Base-by-base conservation (phyloP, 2,797 vertebrate genomes). In the Dendrocincla fuliginosa region DNA sequence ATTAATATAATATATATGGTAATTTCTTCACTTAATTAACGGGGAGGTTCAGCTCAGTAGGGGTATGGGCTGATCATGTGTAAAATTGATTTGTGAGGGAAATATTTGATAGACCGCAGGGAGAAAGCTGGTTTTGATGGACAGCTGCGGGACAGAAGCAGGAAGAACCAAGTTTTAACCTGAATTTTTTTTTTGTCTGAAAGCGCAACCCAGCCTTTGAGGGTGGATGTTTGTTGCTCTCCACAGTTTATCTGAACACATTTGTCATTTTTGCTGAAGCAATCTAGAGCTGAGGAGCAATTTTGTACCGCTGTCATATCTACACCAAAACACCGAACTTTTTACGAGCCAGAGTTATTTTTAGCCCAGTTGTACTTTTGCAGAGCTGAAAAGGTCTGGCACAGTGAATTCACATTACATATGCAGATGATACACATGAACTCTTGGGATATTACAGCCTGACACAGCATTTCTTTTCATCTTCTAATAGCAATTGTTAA, bases 1-100 rank as follows among this genome's bases (percentile, higher is more conserved):
- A 99, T 99, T 99, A 99, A 99, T 99, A 99, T 99, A 99, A 99
- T 99, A 99, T 99, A 99, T 99, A 99, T 99, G 99, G 99, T 99
- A 99, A 99, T 99, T 99, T 99, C 99, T 99, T 98, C 99, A 99
- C 99, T 99, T 99, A 99, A 99, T 99, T 99, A 99, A 99, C 98
- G 98, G 99, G 98, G 99, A 98, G 99, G 99, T 99, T 98, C 98
- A 98, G 98, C 98, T 98, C 98, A 98, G 99, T 98, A 98, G 98
- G 99, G 99, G 99, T 99, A 99, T 99, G 99, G 99, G 99, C 99
- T 99, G 99, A 99, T 99, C 99, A 99, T 99, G 99, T 99, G 99
- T 99, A 99, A 99, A 99, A 99, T 99, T 99, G 99, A 99, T 99
- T 99, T 99, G 99, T 99, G 99, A 99, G 98, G 99, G 99, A 99